Conservation (phyloP, 2,113 vertebrate species). For the Chrysochloris asiatica region DNA sequence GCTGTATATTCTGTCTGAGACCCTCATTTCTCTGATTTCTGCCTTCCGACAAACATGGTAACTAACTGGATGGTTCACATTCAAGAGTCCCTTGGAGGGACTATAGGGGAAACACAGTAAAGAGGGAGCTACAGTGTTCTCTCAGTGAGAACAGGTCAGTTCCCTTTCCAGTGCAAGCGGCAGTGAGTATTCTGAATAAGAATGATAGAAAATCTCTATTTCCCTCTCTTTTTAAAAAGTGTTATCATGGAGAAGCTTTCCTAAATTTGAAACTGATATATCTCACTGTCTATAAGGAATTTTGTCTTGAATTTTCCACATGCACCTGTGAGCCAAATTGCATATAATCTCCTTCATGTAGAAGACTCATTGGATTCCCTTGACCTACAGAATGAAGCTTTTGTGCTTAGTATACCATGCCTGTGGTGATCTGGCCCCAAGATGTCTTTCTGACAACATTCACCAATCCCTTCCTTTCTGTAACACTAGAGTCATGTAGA, state of each 20-base stretch:
- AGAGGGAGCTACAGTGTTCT: neutral
- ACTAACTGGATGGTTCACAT: neutral
- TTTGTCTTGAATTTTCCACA: neutral
- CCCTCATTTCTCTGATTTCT: slow-evolving; percentile 58
- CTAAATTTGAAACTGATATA: neutral
- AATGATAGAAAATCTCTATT: neutral
- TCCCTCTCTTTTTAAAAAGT: neutral
- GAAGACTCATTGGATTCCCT: neutral
- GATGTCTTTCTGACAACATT: neutral
- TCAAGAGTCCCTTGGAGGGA: neutral
- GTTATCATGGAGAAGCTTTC: neutral
- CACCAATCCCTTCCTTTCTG: neutral
- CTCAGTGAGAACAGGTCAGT: fast-evolving
- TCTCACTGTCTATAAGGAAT: neutral
- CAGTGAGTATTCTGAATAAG: neutral
- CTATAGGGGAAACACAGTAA: neutral
- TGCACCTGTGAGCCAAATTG: neutral
- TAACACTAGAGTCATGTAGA: neutral
- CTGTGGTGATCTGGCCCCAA: neutral
- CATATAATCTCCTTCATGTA: neutral
- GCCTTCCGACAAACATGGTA: neutral
- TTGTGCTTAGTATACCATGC: fast-evolving
- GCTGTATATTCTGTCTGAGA: slow-evolving; percentile 73
- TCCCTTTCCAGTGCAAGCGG: neutral
- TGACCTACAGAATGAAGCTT: neutral